These are phyloP conservation scores for Archilochus colubris DNA, from an alignment of 2,113 vertebrate genomes.

Conservation along the genomic window DNA sequence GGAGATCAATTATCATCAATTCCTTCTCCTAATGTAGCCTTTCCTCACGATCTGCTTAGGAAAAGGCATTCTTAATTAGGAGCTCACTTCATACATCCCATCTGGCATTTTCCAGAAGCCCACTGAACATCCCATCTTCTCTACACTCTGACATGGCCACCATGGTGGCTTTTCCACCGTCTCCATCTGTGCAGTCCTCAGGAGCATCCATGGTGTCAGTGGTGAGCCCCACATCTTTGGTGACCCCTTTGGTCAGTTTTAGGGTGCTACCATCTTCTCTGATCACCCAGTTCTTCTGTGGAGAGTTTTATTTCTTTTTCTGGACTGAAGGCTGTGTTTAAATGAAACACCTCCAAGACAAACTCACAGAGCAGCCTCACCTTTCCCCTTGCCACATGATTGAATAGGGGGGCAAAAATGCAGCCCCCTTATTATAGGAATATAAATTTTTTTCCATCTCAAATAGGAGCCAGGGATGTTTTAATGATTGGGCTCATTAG, in stretches of 20 bases:
- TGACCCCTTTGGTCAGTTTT: not conserved
- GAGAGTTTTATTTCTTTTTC: not conserved
- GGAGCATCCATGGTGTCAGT: not conserved
- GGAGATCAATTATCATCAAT: not conserved
- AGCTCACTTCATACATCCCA: not conserved
- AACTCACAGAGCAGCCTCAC: conserved; percentile 20
- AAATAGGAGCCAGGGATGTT: conserved; percentile 79
- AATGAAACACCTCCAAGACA: not conserved
- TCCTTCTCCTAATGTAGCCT: not conserved
- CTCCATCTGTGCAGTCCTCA: not conserved
- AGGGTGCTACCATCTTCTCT: not conserved
- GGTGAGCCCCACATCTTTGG: fast-evolving
- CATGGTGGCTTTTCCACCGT: not conserved
- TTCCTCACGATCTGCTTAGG: not conserved
- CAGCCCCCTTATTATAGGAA: conserved; percentile 79
- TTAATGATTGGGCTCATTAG: conserved; percentile 83
- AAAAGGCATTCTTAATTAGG: not conserved
- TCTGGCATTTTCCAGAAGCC: not conserved
- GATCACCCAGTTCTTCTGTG: not conserved
- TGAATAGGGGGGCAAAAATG: conserved; percentile 75
- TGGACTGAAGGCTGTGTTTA: not conserved
- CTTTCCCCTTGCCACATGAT: conserved; percentile 40
- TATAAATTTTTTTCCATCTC: conserved; percentile 74
- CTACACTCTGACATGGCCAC: not conserved
- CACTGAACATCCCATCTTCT: not conserved